Base-by-base conservation (phyloP, 2,797 vertebrate genomes). In the Muscicapa comitata region DNA sequence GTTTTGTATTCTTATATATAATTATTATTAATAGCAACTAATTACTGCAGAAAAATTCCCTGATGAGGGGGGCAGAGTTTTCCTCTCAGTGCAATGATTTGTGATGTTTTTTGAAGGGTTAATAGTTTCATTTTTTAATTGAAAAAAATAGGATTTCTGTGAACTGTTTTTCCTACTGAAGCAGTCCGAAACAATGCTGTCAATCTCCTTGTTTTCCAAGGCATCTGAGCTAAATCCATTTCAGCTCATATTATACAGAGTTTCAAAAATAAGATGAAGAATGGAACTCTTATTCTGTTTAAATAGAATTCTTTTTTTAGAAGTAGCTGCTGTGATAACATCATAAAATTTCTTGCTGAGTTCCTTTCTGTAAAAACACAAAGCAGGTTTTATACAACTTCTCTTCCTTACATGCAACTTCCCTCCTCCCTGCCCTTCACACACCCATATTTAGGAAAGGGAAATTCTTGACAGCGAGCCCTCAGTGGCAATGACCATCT, bases 301-400 rank as follows among this genome's bases (percentile, higher is more conserved):
- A 65, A 90, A 90, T 29, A 54, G 48, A 61, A 59, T 83, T 82
- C 20, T 81, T 86, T 70, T 89, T 94, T 76, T 66, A 89, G 48
- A 61, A 53, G n/a, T 81, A 92, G 68, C 35, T 88, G 55, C 33
- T 88, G 55, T 70, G 77, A 79, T 93, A 93, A 90, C 72, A 87
- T 85, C 16, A 86, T 94, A 95, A 96, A 95, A 83, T 94, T 72
- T 50, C 61, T 86, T 72, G 23, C 20, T 80, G 68, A 24, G 62
- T 93, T 51, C 42, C 73, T 94, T 92, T 93, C 81, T 94, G 55
- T 89, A 94, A 95, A 94, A 96, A 83, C 13, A 88, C 51, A 93
- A 94, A 78, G 87, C 50, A 65, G 37, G 76, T 80, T 93, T 92
- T 93, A 91, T 87, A 42, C 51, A 90, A 65, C 57, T 78, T 87